Evolutionary conservation across 2,113 vertebrate genomes (phyloP).

Genomic region (Microtus pennsylvanicus): DNA sequence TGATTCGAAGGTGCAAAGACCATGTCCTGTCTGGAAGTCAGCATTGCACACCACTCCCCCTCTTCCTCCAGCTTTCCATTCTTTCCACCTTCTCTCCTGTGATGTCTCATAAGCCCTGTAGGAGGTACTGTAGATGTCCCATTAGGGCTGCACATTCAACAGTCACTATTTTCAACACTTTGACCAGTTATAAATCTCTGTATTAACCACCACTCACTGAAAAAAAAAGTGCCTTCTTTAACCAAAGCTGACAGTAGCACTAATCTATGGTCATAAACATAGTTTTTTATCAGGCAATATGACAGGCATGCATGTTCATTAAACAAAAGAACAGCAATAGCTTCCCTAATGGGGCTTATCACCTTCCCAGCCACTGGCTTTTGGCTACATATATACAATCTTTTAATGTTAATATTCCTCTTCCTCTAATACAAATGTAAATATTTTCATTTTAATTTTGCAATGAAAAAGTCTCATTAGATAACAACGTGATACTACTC

Average conservation of each 20-base stretch:
- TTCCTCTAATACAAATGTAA: conserved; percentile 47
- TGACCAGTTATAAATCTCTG: background rate
- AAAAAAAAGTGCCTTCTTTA: background rate
- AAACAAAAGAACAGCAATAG: background rate
- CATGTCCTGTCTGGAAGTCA: background rate
- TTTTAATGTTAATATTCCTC: conserved; percentile 25
- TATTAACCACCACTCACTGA: background rate
- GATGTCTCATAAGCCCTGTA: background rate
- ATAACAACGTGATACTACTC: background rate
- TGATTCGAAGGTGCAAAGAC: background rate
- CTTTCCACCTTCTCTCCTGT: background rate
- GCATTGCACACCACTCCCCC: background rate
- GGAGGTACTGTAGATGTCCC: background rate
- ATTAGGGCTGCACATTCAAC: background rate
- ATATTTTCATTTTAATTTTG: conserved; percentile 34
- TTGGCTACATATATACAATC: background rate
- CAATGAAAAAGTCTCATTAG: conserved; percentile 23
- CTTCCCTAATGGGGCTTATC: background rate
- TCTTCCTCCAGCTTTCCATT: background rate
- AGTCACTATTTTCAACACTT: background rate
- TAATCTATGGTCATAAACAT: background rate
- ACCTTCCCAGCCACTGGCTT: background rate
- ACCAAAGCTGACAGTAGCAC: background rate
- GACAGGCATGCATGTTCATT: background rate
- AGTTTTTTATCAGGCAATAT: background rate